Percentiles rank a stretch among this genome's conserved stretches.
phyloP scores from a whole-genome alignment of 1,140 invertebrate species.

The Diprion similis region DNA sequence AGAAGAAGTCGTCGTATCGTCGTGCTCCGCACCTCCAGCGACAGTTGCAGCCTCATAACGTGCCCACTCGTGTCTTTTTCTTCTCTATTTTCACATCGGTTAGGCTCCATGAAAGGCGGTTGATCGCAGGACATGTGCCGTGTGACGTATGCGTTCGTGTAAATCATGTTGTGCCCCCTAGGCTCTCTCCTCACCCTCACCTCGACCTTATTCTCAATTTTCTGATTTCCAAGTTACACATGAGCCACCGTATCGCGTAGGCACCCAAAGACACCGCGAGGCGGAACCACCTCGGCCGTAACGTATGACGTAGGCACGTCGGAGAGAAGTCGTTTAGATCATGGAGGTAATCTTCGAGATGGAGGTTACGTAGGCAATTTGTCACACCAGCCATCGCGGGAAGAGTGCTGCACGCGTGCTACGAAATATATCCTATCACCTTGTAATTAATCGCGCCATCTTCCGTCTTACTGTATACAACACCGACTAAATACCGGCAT shows the following conservation, averaged over 20 bases:
- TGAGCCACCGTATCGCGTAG: not conserved
- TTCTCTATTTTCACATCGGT: not conserved
- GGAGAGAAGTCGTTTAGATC: not conserved
- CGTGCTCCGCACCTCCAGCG: not conserved
- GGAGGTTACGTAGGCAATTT: not conserved
- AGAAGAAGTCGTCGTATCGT: not conserved
- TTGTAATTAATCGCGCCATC: not conserved
- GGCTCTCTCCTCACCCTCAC: not conserved
- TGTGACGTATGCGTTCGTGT: not conserved
- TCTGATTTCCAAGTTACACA: not conserved
- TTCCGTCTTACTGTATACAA: not conserved
- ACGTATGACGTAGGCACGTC: not conserved
- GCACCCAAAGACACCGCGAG: not conserved
- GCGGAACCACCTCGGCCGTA: not conserved
- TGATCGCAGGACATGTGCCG: not conserved
- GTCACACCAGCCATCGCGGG: not conserved
- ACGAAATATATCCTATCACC: not conserved
- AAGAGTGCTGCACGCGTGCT: not conserved
- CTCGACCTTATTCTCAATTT: not conserved
- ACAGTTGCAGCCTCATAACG: not conserved
- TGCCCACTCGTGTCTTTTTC: not conserved
- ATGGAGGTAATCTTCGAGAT: constrained; percentile 5
- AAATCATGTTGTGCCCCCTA: not conserved
- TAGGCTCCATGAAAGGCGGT: not conserved
- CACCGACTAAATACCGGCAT: no score